phyloP scores from a whole-genome alignment of 1,140 invertebrate species.

The Drosophila truncata region DNA sequence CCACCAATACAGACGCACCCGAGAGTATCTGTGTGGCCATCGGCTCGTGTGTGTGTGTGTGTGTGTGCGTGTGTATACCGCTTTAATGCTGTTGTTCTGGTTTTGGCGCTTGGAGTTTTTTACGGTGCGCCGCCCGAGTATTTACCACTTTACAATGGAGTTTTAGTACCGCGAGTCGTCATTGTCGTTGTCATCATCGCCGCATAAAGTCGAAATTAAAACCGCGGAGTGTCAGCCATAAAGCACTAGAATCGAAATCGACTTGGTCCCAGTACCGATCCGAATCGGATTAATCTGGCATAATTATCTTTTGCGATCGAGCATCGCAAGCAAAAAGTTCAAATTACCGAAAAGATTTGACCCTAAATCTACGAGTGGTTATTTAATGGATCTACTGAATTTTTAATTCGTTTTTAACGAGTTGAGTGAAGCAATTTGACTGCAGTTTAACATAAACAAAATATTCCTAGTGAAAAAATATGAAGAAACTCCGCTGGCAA shows the following conservation, averaged over 20 bases:
- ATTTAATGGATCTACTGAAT: constrained; percentile 1
- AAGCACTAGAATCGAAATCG: constrained; percentile 61
- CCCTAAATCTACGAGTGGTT: not conserved
- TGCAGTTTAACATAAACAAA: not conserved
- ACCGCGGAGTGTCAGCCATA: constrained; percentile 81
- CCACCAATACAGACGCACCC: constrained; percentile 18
- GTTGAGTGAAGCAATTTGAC: constrained; percentile 11
- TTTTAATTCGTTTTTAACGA: constrained; percentile 1
- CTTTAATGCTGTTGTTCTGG: constrained; percentile 79
- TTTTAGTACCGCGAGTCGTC: constrained; percentile 83
- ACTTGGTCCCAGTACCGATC: constrained; percentile 50
- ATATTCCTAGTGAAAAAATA: constrained; percentile 35
- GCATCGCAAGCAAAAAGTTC: constrained; percentile 1
- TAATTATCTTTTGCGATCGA: constrained; percentile 36
- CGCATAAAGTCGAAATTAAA: constrained; percentile 84
- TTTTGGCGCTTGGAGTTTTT: constrained; percentile 82
- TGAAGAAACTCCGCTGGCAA: constrained; percentile 60
- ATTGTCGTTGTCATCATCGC: constrained; percentile 83
- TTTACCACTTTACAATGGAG: constrained; percentile 84
- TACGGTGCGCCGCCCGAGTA: constrained; percentile 83
- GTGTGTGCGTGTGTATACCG: constrained; percentile 53
- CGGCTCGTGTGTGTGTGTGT: constrained; percentile 19
- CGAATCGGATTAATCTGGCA: constrained; percentile 55
- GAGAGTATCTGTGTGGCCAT: constrained; percentile 19
- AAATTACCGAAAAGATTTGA: constrained; percentile 5